phyloP scores from a whole-genome alignment of 2,113 vertebrate genomes.

The Sturnus vulgaris region DNA sequence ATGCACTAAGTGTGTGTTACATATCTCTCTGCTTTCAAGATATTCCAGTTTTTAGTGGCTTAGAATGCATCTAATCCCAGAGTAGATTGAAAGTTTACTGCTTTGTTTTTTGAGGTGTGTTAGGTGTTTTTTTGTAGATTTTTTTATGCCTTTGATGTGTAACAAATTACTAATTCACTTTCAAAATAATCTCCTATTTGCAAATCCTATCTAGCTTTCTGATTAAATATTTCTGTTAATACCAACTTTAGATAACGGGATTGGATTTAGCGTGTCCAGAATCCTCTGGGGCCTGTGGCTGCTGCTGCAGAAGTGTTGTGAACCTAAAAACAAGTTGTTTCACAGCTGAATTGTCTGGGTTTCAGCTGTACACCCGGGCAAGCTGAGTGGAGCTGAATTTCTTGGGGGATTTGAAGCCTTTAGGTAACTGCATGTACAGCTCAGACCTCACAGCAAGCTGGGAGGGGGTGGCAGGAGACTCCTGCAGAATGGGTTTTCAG shows the following conservation, averaged over 20 bases:
- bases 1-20: slow-evolving; percentile 35
- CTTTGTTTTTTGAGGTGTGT: not conserved
- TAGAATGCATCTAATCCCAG: not conserved
- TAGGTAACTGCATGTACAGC: not conserved
- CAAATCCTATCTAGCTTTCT: not conserved
- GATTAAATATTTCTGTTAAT: not conserved
- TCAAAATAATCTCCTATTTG: not conserved
- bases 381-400: not conserved
- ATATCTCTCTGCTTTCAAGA: slow-evolving; percentile 51
- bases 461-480: not conserved
- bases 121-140: not conserved
- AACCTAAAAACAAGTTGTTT: not conserved
- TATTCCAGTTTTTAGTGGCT: slow-evolving; percentile 14
- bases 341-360: not conserved
- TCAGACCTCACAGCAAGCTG: not conserved
- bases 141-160: not conserved
- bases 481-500: not conserved
- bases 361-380: not conserved
- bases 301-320: not conserved
- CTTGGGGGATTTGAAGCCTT: not conserved
- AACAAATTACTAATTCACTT: not conserved
- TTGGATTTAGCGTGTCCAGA: not conserved
- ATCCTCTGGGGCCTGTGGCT: not conserved
- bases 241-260: not conserved
- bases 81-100: not conserved